Evolutionary conservation across 2,113 vertebrate genomes (phyloP).

Genomic region (Amphiprion ocellaris): DNA sequence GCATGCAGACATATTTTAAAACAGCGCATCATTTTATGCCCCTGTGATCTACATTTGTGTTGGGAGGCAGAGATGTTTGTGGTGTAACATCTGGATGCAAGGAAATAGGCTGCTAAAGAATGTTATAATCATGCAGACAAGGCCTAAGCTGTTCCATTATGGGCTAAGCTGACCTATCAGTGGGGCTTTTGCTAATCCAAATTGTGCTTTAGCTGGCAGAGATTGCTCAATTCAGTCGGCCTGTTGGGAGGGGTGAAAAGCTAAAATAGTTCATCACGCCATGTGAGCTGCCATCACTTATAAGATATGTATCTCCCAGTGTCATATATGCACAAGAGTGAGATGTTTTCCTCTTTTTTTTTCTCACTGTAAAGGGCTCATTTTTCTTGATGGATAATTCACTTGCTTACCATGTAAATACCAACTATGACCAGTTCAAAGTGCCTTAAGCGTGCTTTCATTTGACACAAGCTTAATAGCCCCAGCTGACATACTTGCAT

Average conservation of each 20-base stretch:
- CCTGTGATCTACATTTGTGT: constrained; percentile 51
- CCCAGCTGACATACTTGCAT: constrained; percentile 42
- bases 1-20: not conserved
- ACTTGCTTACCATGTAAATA: constrained; percentile 40
- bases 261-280: constrained; percentile 53
- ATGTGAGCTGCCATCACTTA: constrained; percentile 55
- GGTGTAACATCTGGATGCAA: constrained; percentile 84
- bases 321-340: constrained; percentile 51
- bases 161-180: constrained; percentile 85
- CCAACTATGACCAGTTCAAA: constrained; percentile 45
- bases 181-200: constrained; percentile 84
- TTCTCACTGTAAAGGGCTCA: constrained; percentile 42
- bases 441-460: constrained; percentile 52
- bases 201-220: constrained; percentile 82
- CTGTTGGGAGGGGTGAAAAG: constrained; percentile 38
- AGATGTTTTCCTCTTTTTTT: constrained; percentile 17
- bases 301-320: constrained; percentile 63
- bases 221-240: constrained; percentile 80
- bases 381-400: constrained; percentile 43
- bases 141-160: constrained; percentile 87
- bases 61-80: constrained; percentile 63
- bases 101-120: constrained; percentile 79
- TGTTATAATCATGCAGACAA: constrained; percentile 82
- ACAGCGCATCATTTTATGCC: constrained; percentile 25
- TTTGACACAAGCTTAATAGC: constrained; percentile 52